Base-by-base conservation (phyloP, 2,888 invertebrate genomes). In the Hypomecis punctinalis region DNA sequence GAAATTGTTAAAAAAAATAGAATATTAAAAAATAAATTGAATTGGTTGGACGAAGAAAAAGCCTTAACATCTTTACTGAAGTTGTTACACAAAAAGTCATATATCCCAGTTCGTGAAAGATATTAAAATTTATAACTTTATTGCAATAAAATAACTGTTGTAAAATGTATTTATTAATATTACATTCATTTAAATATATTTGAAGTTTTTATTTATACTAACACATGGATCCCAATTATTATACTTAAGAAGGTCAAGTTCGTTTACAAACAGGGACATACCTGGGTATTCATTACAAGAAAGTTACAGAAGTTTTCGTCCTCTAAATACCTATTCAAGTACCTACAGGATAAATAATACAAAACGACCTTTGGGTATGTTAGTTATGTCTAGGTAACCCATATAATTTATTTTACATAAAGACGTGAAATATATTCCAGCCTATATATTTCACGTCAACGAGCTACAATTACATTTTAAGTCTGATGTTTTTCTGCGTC, bases 81-180 rank as follows among this genome's bases (percentile, higher is more conserved):
- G 65, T 54, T 71, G 60, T 73, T 75, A 71, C 61, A 71, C 69
- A 76, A 74, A 69, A 70, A 66, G 69, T 73, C 68, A 11, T 39
- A 47, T 64, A 78, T 76, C 75, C 71, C 77, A 77, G 69, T 69
- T 67, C 61, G 67, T 63, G 40, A 59, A 63, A 58, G 61, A 63
- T 65, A 62, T 55, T 62, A 45, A 67, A 68, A 52, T 60, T 66
- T 61, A 63, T 57, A 67, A 61, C 67, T 68, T 70, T 62, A 64
- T 67, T 69, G 61, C 67, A 72, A 84, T 82, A 82, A 83, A 86
- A 88, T 89, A 89, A 86, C 85, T 91, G 89, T 90, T 91, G 89
- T 89, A 88, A 87, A 90, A 90, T 92, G 90, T 93, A 93, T 93
- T 93, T 93, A 93, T 93, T 93, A 85, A 80, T 85, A 89, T 86